phyloP scores from a whole-genome alignment of 2,797 vertebrate genomes.

The Lates japonicus region DNA sequence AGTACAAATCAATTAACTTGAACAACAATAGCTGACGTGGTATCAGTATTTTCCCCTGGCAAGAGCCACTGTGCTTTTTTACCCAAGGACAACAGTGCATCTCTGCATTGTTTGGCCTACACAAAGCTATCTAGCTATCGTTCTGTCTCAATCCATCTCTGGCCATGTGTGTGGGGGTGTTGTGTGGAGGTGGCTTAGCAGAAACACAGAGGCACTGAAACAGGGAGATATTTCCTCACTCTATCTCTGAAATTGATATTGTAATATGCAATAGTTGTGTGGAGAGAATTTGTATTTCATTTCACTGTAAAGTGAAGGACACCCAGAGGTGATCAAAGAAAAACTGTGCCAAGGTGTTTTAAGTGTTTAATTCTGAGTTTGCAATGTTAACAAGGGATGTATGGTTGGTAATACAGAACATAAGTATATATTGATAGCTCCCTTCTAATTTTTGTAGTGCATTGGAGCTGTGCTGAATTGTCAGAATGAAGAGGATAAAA shows the following conservation, averaged over 20 bases:
- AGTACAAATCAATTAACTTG: slow-evolving; percentile 55
- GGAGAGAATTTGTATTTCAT: slow-evolving; percentile 11
- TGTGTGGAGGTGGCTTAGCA: slow-evolving; percentile 77
- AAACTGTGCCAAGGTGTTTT: background rate
- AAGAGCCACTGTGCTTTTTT: slow-evolving; percentile 33
- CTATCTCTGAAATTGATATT: slow-evolving; percentile 60
- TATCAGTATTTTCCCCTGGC: slow-evolving; percentile 41
- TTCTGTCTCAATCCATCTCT: slow-evolving; percentile 73
- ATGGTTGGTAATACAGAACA: background rate
- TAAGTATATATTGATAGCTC: background rate
- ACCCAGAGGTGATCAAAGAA: background rate
- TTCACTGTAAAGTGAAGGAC: background rate
- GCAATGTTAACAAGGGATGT: slow-evolving; percentile 7
- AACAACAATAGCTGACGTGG: slow-evolving; percentile 34
- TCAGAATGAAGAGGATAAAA: slow-evolving; percentile 25
- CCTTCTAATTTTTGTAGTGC: background rate
- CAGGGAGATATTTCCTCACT: slow-evolving; percentile 60
- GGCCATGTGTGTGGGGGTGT: slow-evolving; percentile 84
- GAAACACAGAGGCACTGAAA: slow-evolving; percentile 71
- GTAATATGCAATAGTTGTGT: slow-evolving; percentile 36
- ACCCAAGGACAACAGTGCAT: slow-evolving; percentile 58
- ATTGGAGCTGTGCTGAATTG: background rate
- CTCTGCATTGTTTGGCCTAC: slow-evolving; percentile 69
- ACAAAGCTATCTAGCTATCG: slow-evolving; percentile 64
- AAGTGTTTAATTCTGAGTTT: background rate